Percentiles rank a stretch among this genome's conserved stretches.
These are phyloP conservation scores for Fundulus diaphanus DNA, from an alignment of 2,797 vertebrate species.

Conservation along the genomic window DNA sequence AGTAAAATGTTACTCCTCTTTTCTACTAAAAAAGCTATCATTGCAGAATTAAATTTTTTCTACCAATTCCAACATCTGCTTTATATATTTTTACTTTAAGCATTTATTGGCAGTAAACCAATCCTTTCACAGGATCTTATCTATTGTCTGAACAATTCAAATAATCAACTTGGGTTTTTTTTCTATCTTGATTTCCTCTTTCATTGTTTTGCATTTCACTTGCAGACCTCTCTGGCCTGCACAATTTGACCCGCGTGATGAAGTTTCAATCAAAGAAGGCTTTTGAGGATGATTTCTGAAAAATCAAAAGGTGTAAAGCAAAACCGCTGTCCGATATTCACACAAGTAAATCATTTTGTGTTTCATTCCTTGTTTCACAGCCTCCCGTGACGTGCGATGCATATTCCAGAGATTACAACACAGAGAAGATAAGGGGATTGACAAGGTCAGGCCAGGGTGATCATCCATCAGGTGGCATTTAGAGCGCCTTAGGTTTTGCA, in stretches of 20 bases:
- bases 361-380: background rate
- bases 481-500: background rate
- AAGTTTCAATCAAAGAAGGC: background rate
- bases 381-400: background rate
- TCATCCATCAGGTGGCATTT: background rate
- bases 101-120: background rate
- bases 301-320: background rate
- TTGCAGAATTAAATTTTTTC: background rate
- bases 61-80: background rate
- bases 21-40: background rate
- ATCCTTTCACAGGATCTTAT: background rate
- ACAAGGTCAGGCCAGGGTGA: background rate
- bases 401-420: background rate
- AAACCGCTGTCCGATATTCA: background rate
- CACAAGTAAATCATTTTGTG: background rate
- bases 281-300: background rate
- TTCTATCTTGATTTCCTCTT: background rate
- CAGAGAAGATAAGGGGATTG: background rate
- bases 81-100: background rate
- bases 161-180: background rate
- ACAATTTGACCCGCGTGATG: background rate
- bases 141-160: background rate
- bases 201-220: background rate
- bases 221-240: background rate
- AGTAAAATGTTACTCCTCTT: background rate